Base-by-base conservation (phyloP, 2,797 vertebrate genomes). In the Bradypodion ventrale region DNA sequence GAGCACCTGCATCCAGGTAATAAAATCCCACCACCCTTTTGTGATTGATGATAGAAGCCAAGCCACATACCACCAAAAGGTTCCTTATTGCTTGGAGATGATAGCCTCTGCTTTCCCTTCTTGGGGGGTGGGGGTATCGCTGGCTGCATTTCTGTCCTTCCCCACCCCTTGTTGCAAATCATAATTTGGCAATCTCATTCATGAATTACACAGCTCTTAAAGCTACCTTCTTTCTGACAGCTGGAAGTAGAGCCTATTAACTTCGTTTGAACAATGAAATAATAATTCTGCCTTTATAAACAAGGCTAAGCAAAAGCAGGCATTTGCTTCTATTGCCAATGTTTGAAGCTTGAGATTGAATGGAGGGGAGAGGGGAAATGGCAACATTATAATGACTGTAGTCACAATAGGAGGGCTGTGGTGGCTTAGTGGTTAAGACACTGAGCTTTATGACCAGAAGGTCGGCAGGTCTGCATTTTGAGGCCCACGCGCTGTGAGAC, bases 291-390 rank as follows among this genome's bases (percentile, higher is more conserved):
- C 2, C 65, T 5, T 63, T 23, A 40, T 29, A 44, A 78, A 66
- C 60, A 77, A 69, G 69, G 86, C 68, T 83, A 83, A 77, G 86
- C 82, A 83, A 60, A 32, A 19, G 12, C 2, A 21, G 44, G 78
- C 44, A 42, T 65, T 75, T 12, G 7, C 59, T 35, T 75, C 44
- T 83, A 65, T 86, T 83, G 83, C 63, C 85, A 37, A n/a, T 72
- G 83, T 79, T 89, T 87, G 87, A 88, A 91, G 86, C 83, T 82
- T 80, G 87, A 89, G 85, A 91, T 85, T 84, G 68, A 77, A 69
- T 76, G 69, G 83, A 79, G 83, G 81, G 75, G 78, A 90, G 60
- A 76, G 7, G 70, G 81, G 85, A 69, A 80, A 52, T 52, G 56
- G 78, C 75, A 72, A 79, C 82, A 66, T 83, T 25, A 68, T n/a